A percentile compares a stretch with the other conserved stretches of the same genome.
Evolutionary conservation across 2,888 invertebrate species (phyloP).

Genomic region (Phyllotreta cruciferae): DNA sequence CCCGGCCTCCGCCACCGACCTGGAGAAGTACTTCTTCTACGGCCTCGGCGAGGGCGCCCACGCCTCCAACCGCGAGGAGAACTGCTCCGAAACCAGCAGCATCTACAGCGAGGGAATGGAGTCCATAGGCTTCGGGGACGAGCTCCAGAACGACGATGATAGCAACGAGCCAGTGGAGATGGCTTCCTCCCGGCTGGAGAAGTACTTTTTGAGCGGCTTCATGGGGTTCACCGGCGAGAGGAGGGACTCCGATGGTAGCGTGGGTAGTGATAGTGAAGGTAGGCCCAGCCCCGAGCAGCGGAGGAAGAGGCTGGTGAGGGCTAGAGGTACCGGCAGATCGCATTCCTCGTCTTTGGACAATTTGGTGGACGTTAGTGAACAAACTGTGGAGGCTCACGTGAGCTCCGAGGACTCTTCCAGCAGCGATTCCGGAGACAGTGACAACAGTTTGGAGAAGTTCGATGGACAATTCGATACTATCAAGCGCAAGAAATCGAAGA

Average conservation of each 20-base stretch:
- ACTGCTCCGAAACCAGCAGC: conserved; percentile 83
- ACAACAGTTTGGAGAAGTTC: conserved; percentile 72
- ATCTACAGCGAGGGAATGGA: conserved; percentile 85
- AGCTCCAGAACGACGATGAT: conserved; percentile 52
- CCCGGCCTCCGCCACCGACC: conserved; percentile 79
- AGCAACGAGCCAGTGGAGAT: conserved; percentile 72
- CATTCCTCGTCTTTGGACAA: conserved; percentile 85
- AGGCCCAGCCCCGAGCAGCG: conserved; percentile 87
- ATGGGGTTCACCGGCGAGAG: conserved; percentile 82
- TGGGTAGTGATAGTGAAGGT: conserved; percentile 90
- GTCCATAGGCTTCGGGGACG: conserved; percentile 69
- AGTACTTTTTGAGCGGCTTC: conserved; percentile 87
- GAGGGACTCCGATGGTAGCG: conserved; percentile 83
- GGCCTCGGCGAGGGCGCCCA: conserved; percentile 74
- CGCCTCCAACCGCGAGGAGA: conserved; percentile 67
- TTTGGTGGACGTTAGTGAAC: conserved; percentile 63
- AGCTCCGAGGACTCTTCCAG: conserved; percentile 69
- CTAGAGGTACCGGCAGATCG: conserved; percentile 82
- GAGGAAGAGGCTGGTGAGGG: conserved; percentile 79
- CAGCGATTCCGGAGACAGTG: conserved; percentile 75
- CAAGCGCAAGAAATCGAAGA: conserved; percentile 84
- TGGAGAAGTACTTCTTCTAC: conserved; percentile 91
- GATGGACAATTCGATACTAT: conserved; percentile 83
- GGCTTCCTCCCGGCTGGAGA: conserved; percentile 85
- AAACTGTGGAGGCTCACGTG: conserved; percentile 58